Base-by-base conservation (phyloP, 2,113 vertebrate genomes). In the Labeo rohita region DNA sequence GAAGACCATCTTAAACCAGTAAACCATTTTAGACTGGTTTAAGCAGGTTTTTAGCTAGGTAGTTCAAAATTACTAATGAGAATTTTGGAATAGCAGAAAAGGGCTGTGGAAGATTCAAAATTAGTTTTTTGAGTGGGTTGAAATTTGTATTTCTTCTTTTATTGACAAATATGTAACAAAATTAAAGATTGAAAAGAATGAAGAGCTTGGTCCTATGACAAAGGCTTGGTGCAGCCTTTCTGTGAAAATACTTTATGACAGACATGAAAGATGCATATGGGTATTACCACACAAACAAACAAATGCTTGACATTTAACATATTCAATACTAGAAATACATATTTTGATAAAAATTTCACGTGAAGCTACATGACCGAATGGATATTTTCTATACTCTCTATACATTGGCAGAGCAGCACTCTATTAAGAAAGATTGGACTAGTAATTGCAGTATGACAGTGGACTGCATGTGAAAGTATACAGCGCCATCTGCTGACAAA, bases 401-500 rank as follows among this genome's bases (percentile, higher is more conserved):
- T 59, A 8, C 43, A 34, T 0, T 81, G 23, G 18, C 59, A 18
- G 3, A 13, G 16, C 21, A 23, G 9, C 6, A 13, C 21, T 34
- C n/a, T 49, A 34, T 81, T 49, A 2, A 28, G 39, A 34, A 34
- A 8, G 13, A 39, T n/a, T 59, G 6, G 16, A 10, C 6, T 49
- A 49, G 11, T 18, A 9, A 81, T 18, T 45, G 18, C 13, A 47
- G 8, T 34, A 34, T 68, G 8, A 28, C 12, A 18, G 23, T 18
- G 8, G 50, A 52, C n/a, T 12, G 6, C 2, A 50, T 68, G 23
- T 52, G 45, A 39, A 70, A 49, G 80, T 50, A 34, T 36, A 70
- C 47, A 68, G 23, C 28, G 80, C 47, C 80, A 82, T 52, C 80
- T 82, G 63, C 80, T 70, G 80, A 52, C 45, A 12, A 5, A 34